These are phyloP conservation scores for Nanorana parkeri DNA, from an alignment of 2,113 vertebrate species.

Conservation along the genomic window DNA sequence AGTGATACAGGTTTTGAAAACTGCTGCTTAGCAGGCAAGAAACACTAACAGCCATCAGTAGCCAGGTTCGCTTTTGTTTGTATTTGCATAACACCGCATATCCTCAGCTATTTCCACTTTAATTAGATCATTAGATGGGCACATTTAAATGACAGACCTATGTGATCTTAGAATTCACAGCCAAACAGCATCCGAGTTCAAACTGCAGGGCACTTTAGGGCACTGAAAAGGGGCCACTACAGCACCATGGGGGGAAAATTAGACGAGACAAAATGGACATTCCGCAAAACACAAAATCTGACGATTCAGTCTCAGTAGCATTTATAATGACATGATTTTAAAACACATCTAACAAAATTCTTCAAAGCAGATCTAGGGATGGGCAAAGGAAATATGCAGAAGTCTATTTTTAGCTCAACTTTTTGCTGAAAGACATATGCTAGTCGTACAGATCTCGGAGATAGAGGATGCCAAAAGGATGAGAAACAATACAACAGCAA, in stretches of 20 bases:
- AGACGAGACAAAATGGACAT: background rate
- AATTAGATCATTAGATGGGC: constrained; percentile 50
- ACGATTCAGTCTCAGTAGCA: background rate
- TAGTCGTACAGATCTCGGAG: no score
- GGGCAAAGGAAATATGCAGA: no score
- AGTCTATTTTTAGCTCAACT: no score
- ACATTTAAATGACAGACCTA: constrained; percentile 24
- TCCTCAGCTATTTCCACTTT: constrained; percentile 38
- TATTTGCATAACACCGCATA: constrained; percentile 44
- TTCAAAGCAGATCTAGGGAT: no score
- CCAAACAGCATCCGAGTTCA: background rate
- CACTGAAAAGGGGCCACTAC: background rate
- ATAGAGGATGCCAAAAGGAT: no score
- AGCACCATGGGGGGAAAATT: background rate
- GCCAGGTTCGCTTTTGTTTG: constrained; percentile 37
- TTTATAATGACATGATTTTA: no score
- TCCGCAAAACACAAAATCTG: background rate
- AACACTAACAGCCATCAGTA: constrained; percentile 20
- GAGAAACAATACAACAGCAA: no score
- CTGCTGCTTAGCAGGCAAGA: constrained; percentile 42
- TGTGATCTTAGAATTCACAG: constrained; percentile 2
- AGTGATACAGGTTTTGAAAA: constrained; percentile 43
- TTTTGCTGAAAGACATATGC: no score
- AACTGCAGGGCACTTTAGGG: background rate
- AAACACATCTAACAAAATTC: no score